Evolutionary conservation across 2,888 invertebrate species (phyloP).

Genomic region (Galerucella nymphaeae): DNA sequence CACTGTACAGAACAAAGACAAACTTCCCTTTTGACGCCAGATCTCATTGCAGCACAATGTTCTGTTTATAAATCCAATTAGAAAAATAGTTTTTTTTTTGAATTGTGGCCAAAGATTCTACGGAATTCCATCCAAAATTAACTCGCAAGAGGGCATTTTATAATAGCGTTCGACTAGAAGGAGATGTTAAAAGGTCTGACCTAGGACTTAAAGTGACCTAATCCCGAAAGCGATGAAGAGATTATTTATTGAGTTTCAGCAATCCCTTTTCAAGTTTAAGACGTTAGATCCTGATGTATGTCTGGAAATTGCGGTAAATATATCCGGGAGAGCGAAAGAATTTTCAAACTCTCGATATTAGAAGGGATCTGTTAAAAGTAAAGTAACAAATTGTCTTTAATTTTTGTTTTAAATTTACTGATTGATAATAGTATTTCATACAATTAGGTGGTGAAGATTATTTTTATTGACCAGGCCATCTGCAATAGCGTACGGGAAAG

Average conservation of each 20-base stretch:
- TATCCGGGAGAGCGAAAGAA: background rate
- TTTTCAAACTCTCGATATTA: background rate
- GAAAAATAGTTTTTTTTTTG: conserved; percentile 16
- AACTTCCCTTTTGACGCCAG: background rate
- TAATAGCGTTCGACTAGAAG: background rate
- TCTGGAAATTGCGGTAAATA: background rate
- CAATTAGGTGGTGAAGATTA: too few species aligned
- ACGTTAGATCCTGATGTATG: background rate
- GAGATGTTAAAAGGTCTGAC: conserved; percentile 2
- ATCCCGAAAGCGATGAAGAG: background rate
- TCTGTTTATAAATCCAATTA: conserved; percentile 16
- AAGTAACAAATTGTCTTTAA: background rate
- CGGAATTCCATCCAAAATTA: conserved; percentile 3
- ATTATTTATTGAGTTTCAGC: background rate
- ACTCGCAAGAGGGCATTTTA: conserved; percentile 1
- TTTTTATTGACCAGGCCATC: too few species aligned
- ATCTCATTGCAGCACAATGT: conserved; percentile 6
- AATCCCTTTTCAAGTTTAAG: background rate
- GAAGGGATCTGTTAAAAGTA: background rate
- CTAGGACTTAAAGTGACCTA: background rate
- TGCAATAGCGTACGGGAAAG: too few species aligned
- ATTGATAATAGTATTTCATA: too few species aligned
- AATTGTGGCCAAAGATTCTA: conserved; percentile 1
- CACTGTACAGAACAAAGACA: background rate
- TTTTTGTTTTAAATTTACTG: background rate